Conservation (phyloP, 2,888 invertebrate genomes). For the Crossocerus cetratus region DNA sequence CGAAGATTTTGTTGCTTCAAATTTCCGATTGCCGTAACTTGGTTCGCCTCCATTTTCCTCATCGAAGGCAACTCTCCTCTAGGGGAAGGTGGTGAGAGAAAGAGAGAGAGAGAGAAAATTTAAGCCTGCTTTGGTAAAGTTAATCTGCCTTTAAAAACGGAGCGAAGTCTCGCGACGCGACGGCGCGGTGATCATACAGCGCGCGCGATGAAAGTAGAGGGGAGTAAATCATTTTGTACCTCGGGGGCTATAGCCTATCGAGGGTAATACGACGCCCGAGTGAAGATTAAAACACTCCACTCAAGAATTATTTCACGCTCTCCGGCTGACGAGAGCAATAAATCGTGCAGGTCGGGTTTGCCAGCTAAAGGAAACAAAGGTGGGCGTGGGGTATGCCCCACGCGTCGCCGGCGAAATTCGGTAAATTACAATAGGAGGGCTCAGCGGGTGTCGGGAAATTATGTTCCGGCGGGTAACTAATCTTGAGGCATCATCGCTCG, state of each 20-base stretch:
- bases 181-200: neutral
- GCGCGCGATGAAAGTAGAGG: neutral
- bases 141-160: neutral
- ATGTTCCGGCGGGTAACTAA: slow-evolving; percentile 68
- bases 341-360: neutral
- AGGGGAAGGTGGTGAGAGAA: slow-evolving; percentile 23
- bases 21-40: neutral
- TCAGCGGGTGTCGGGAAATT: slow-evolving; percentile 57
- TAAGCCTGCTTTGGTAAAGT: neutral
- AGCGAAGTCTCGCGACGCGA: neutral
- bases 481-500: slow-evolving; percentile 70
- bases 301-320: neutral
- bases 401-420: slow-evolving; percentile 35
- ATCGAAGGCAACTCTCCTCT: slow-evolving; percentile 3
- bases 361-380: slow-evolving; percentile 2
- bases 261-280: neutral
- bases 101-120: slow-evolving; percentile 31
- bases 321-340: neutral
- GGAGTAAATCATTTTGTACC: neutral
- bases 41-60: neutral
- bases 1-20: slow-evolving; percentile 25
- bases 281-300: neutral
- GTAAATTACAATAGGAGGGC: slow-evolving; percentile 44
- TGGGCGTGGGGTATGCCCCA: slow-evolving; percentile 37
- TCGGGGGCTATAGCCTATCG: neutral